These are phyloP conservation scores for Castor canadensis DNA, from an alignment of 2,113 vertebrate species.

Conservation along the genomic window DNA sequence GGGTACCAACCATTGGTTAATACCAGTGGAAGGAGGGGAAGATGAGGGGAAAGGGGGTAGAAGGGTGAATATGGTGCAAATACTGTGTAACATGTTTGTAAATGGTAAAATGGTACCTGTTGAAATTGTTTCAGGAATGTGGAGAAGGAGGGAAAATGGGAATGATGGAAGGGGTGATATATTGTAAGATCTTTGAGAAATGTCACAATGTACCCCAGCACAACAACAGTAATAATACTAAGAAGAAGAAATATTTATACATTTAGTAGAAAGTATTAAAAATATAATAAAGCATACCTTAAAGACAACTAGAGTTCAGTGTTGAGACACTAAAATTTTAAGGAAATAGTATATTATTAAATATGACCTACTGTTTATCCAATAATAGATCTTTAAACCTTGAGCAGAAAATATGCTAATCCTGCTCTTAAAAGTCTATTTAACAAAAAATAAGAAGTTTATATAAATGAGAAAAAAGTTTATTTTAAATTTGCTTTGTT, in stretches of 20 bases:
- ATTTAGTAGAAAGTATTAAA: neutral
- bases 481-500: neutral
- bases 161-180: too few species aligned
- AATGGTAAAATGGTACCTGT: too few species aligned
- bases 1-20: too few species aligned
- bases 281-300: neutral
- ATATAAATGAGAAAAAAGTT: neutral
- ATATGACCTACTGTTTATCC: too few species aligned
- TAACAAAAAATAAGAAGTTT: neutral
- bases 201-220: too few species aligned
- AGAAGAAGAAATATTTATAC: neutral
- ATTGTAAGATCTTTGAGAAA: too few species aligned
- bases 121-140: too few species aligned
- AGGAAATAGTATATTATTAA: neutral
- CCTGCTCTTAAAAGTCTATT: neutral
- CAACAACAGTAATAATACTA: too few species aligned
- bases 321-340: neutral
- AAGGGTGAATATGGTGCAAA: too few species aligned
- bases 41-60: too few species aligned
- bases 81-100: too few species aligned
- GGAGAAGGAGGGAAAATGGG: neutral
- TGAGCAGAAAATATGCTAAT: neutral
- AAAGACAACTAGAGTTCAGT: neutral
- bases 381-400: neutral
- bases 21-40: too few species aligned